Base-by-base conservation (phyloP, 2,797 vertebrate species). In the Oreonectes daqikongensis region DNA sequence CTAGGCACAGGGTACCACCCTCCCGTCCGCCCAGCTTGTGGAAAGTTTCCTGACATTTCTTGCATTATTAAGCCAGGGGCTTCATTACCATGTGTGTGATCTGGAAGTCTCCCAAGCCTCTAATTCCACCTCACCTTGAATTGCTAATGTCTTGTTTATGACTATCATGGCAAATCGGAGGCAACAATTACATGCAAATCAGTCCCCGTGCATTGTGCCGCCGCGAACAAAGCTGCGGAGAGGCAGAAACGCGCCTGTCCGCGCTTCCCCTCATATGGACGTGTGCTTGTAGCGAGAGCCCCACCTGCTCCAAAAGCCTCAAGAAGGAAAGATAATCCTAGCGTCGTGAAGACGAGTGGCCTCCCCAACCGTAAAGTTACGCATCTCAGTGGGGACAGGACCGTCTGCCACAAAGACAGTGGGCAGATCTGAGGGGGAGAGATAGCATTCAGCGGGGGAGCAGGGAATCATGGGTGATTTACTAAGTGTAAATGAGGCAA, bases 41-140 rank as follows among this genome's bases (percentile, higher is more conserved):
- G 88, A 90, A 92, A 92, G 87, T 90, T 92, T 91, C 84, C 87
- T 93, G 92, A 92, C 91, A 89, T 87, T 90, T 90, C 88, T 82
- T 86, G 78, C 84, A 84, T 89, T 92, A 89, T 89, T 92, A 92
- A 90, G 84, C 89, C 85, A 69, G 79, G 74, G 84, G 85, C 84
- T 85, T 92, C 90, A 89, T 90, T 89, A 91, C 89, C 87, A 90
- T 89, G 77, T 82, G 79, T 88, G 79, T 87, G 84, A 89, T 89
- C 84, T 50, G 85, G 77, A 85, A 87, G 87, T 90, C 86, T 89
- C 90, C 86, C 86, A 87, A 86, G 87, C 81, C 81, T 86, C 87
- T 83, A 80, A 84, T 88, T 89, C 89, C 87, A 90, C 85, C 87
- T 90, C 86, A 89, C 87, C 88, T 89, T 87, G 86, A 90, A 90